These are phyloP conservation scores for Mayetiola destructor DNA, from an alignment of 2,888 invertebrate genomes.

Conservation along the genomic window DNA sequence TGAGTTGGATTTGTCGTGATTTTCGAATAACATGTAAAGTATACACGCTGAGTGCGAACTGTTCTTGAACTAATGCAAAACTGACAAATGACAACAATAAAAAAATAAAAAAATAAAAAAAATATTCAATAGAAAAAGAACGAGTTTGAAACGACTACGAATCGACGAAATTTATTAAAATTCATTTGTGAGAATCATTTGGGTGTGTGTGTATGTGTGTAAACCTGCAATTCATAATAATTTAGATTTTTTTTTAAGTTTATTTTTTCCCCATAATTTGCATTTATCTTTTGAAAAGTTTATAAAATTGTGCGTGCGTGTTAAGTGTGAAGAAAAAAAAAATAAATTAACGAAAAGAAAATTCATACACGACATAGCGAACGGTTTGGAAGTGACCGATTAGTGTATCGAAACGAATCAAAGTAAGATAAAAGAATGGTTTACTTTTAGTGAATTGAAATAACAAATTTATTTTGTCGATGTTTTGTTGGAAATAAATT, in stretches of 20 bases:
- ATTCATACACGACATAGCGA: background rate
- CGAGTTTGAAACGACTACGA: no score
- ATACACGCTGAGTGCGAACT: background rate
- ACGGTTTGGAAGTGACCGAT: background rate
- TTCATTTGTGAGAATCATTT: no score
- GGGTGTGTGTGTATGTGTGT: no score
- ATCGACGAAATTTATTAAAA: no score
- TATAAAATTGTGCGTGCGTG: slow-evolving; percentile 6
- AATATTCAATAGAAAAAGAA: no score
- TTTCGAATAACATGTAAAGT: background rate
- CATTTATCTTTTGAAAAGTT: no score
- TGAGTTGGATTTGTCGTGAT: background rate
- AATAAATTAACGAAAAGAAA: background rate
- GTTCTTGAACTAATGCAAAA: background rate
- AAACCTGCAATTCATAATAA: no score
- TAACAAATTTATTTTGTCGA: no score
- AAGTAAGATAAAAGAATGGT: background rate
- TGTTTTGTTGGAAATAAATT: no score
- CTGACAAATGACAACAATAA: background rate
- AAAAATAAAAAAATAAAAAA: no score
- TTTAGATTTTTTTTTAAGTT: background rate
- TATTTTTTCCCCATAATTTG: no score
- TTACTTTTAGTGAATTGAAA: no score
- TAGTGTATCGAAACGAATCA: background rate
- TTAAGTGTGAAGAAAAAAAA: slow-evolving; percentile 7